Evolutionary conservation across 2,797 vertebrate species (phyloP), one percentile per base, ranked within the genome.

Genomic region (Apogon hyalosoma): DNA sequence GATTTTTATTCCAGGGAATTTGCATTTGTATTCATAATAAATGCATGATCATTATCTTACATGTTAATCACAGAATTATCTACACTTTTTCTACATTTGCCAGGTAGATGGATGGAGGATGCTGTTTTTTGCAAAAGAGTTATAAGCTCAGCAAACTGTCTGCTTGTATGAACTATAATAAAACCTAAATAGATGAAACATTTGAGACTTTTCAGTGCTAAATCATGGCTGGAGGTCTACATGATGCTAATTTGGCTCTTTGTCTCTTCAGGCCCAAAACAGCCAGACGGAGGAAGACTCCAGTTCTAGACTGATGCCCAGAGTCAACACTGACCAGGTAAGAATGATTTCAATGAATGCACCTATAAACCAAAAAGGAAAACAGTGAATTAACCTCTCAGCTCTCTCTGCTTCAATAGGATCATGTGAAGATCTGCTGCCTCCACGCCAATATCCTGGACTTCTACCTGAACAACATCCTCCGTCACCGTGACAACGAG

Each of bases 361-460:
- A 2, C 24, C n/a, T 11, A 10, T 2, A 42, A 38, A 16, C 11
- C 6, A 31, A 6, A 40, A 43, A 7, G 3, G 2, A 40, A 12
- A 15, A 43, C 33, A 36, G 33, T 36, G 33, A 36, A 36, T 15
- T 48, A 24, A 76, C 56, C 39, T 28, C 7, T 69, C 16, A 61
- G 28, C 64, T 51, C 47, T 31, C 14, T 42, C 2, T 0, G 42
- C 48, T 45, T 39, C 19, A 39, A 13, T 78, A 79, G 41, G 41
- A 95, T 90, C 61, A 67, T 56, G 50, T 63, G 54, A 88, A 91
- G 38, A 90, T n/a, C 66, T 97, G 96, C 89, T 96, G 95, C 54
- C 54, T 96, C 75, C 94, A 96, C 87, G 95, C 93, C 77, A 94
- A 92, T 65, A 91, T 95, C 76, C 87, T 91, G 6, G 91, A 94